Conservation (phyloP, 2,113 vertebrate genomes). For the Chloropsis hardwickii region DNA sequence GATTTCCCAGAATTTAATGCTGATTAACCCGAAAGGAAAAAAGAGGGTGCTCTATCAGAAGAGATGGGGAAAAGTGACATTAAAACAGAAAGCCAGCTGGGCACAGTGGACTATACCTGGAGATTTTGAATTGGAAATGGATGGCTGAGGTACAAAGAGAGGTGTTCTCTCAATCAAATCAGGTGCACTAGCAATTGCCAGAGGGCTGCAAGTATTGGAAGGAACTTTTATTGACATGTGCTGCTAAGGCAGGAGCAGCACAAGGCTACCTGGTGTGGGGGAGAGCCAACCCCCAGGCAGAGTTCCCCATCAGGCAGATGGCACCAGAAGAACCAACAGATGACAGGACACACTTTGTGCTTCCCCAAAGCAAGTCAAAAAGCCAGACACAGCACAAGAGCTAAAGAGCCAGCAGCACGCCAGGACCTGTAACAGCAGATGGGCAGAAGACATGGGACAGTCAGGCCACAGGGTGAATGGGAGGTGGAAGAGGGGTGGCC, state of each 20-base stretch:
- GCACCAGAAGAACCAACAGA: background rate
- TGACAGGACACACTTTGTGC: background rate
- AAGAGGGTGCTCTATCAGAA: background rate
- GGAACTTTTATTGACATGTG: background rate
- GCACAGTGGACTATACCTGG: background rate
- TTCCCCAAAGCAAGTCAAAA: background rate
- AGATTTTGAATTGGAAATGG: background rate
- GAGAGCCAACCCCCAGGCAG: background rate
- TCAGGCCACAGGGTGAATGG: fast-evolving
- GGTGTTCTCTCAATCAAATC: background rate
- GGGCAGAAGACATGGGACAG: background rate
- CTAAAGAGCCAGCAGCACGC: background rate
- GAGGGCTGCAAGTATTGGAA: background rate
- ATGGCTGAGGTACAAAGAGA: background rate
- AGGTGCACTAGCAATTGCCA: background rate
- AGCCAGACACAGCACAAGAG: fast-evolving
- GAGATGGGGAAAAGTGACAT: background rate
- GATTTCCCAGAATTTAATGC: background rate
- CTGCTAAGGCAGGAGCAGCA: background rate
- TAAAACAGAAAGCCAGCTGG: background rate
- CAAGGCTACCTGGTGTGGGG: background rate
- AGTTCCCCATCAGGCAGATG: background rate
- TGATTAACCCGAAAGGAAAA: background rate
- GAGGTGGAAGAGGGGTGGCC: background rate
- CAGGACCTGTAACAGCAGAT: background rate